Evolutionary conservation across 2,113 vertebrate genomes (phyloP).

Genomic region (Willisornis vidua): DNA sequence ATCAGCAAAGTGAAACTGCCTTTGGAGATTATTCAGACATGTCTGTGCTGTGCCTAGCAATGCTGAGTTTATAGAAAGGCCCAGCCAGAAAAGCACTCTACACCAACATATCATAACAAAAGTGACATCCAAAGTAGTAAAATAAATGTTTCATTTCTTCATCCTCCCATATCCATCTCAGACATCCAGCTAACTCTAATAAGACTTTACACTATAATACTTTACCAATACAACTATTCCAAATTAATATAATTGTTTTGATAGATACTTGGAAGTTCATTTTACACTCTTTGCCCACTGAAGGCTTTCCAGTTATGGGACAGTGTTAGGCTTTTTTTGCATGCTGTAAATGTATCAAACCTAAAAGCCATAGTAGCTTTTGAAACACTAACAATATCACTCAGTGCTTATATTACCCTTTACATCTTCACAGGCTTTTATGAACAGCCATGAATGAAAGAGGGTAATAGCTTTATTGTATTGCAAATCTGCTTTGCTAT

Average conservation of each 20-base stretch:
- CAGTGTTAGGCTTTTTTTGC: neutral
- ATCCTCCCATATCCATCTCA: conserved; percentile 15
- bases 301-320: neutral
- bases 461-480: neutral
- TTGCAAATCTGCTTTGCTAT: neutral
- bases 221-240: neutral
- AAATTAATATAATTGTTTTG: conserved; percentile 41
- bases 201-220: conserved; percentile 9
- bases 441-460: neutral
- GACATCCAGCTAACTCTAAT: conserved; percentile 37
- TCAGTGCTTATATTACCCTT: conserved; percentile 38
- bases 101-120: conserved; percentile 52
- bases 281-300: neutral
- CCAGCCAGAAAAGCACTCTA: conserved; percentile 49
- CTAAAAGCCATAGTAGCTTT: conserved; percentile 26
- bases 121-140: conserved; percentile 26
- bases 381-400: conserved; percentile 50
- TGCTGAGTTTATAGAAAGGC: conserved; percentile 16
- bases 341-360: neutral
- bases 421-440: neutral
- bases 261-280: neutral
- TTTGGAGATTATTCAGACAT: conserved; percentile 33
- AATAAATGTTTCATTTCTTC: conserved; percentile 56
- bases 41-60: neutral
- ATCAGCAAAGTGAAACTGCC: conserved; percentile 10